These are phyloP conservation scores for Tachina fera DNA, from an alignment of 2,888 invertebrate genomes.

Conservation along the genomic window DNA sequence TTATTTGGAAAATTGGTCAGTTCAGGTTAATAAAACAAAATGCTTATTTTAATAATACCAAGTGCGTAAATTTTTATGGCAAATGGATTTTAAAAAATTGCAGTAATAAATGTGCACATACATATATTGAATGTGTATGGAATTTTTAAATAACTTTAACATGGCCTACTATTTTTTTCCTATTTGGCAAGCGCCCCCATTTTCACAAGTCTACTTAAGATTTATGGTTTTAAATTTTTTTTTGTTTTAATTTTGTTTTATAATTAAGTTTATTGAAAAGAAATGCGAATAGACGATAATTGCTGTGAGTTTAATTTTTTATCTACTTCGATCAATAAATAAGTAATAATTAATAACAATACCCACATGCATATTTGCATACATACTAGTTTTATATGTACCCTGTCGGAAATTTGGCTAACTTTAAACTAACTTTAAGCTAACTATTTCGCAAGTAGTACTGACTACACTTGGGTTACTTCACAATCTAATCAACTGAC, in stretches of 20 bases:
- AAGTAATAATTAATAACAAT: constrained; percentile 38
- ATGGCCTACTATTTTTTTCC: too few relatives aligned
- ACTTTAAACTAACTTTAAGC: too few relatives aligned
- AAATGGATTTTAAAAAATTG: constrained; percentile 62
- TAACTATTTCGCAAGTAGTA: too few relatives aligned
- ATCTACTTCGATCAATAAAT: constrained; percentile 43
- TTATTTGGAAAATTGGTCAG: constrained; percentile 54
- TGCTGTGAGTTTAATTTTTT: constrained; percentile 38
- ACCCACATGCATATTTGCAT: too few relatives aligned
- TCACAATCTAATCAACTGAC: too few relatives aligned
- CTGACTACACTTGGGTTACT: too few relatives aligned
- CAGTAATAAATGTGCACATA: constrained; percentile 33
- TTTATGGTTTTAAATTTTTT: too few relatives aligned
- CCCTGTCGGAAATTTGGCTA: too few relatives aligned
- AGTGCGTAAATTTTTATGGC: constrained; percentile 66
- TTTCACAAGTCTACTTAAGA: too few relatives aligned
- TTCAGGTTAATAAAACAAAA: constrained; percentile 43
- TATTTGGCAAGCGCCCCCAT: too few relatives aligned
- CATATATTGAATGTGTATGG: constrained; percentile 35
- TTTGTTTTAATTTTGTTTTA: too few relatives aligned
- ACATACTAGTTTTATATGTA: too few relatives aligned
- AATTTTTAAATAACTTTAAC: constrained; percentile 39
- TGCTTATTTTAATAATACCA: constrained; percentile 34
- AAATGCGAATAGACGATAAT: constrained; percentile 5
- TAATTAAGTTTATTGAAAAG: constrained; percentile 8